Evolutionary conservation across 1,140 invertebrate genomes (phyloP), one percentile per base, ranked within the genome.

Genomic region (Brachionus calyciflorus): DNA sequence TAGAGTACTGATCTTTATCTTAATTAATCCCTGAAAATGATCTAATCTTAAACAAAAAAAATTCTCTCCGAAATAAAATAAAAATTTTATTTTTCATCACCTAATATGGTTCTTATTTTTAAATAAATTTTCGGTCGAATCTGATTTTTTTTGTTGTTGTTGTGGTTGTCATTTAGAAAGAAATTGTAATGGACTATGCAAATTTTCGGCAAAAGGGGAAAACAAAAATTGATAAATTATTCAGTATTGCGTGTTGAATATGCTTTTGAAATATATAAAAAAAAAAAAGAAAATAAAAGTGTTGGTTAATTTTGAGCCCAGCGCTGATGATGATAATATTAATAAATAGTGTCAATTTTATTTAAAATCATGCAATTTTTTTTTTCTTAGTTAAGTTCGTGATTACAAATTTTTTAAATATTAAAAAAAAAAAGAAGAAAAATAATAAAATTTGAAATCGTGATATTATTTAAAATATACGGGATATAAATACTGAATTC

Each of bases 341-440:
- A 65, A 44, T 17, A 65, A 24, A 41, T 44, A 65, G 40, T 41
- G 60, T n/a, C 60, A 37, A 65, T 65, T 65, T 65, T 65, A 65
- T 65, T 65, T 65, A 10, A 65, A 65, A 65, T 65, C 60, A 65
- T 65, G 60, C 60, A 65, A 65, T 65, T 21, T 41, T n/a, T 28
- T 55, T 55, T 24, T 55, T 28, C 28, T 28, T 24, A 28, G 24
- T 24, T 33, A 30, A 17, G 41, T 65, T 65, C 60, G 60, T 65
- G 60, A 65, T 65, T 44, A 10, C 26, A 60, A 60, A 60, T 60
- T 40, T 33, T 33, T 33, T 37, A 33, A 17, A 37, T 17, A 60
- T 19, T 33, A 28, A 37, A 33, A 55, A 28, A 28, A 55, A 14
- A 28, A 28, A 55, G n/a, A n/a, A n/a, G n/a, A n/a, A n/a, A n/a